Evolutionary conservation across 2,113 vertebrate species (phyloP), one percentile per base, ranked within the genome.

Genomic region (Poecile atricapillus): DNA sequence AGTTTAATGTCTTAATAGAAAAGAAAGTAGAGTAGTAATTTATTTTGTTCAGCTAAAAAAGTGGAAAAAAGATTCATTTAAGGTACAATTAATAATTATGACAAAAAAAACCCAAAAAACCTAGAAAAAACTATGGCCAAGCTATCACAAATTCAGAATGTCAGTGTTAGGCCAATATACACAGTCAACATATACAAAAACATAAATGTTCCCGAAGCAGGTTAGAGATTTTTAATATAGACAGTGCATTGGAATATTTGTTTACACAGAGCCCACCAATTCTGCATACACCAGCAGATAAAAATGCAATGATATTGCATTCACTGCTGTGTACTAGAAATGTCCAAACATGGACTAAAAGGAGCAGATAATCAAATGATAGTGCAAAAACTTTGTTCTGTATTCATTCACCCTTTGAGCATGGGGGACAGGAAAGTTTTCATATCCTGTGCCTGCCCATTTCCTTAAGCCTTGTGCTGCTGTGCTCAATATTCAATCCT

Each of bases 51-150:
- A 50, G 33, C 24, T 63, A 11, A 85, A 92, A 20, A 28, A 78
- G 22, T 84, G 11, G 14, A 28, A 22, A 83, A 78, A 63, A 37
- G 0, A 2, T 53, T 60, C 3, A 28, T 35, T 78, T 75, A 53
- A 46, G 5, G 11, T 7, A 67, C 27, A 74, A n/a, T 5, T 50
- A 77, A 21, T 68, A 62, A 37, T 31, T 67, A 24, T 15, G 2
- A 7, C 33, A 28, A 70, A 55, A 35, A 23, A 9, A 21, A 2
- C 0, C 4, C 1, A 33, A 81, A 64, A 27, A 33, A 1, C 0
- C 4, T 11, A 23, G 24, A 23, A 68, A 64, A 21, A 58, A 13
- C 7, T 73, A 65, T 76, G 41, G 13, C 44, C 18, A 70, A 39
- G 44, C 10, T 12, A 75, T 41, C n/a, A 56, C 22, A 77, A 88